Evolutionary conservation across 2,888 invertebrate species (phyloP).

Genomic region (Cepaea hortensis): DNA sequence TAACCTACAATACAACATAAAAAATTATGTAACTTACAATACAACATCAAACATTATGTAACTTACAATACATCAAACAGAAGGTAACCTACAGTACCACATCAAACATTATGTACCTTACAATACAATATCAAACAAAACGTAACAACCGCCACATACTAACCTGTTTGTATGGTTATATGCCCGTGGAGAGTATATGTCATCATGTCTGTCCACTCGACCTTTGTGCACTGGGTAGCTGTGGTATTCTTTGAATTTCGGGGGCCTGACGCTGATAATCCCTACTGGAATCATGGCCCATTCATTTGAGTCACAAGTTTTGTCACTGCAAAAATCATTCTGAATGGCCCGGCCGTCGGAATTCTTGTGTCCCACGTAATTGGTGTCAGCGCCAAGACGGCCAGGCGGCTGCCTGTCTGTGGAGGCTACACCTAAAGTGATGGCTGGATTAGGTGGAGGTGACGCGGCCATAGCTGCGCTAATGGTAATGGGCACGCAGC

Average conservation of each 20-base stretch:
- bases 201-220: no score
- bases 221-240: no score
- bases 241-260: conserved; percentile 57
- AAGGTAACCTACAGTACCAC: no score
- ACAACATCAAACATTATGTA: not conserved
- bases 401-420: not conserved
- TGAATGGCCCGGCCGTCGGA: conserved; percentile 56
- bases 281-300: no score
- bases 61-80: no score
- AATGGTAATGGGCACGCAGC: conserved; percentile 39
- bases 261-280: conserved; percentile 57
- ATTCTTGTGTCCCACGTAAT: conserved; percentile 55
- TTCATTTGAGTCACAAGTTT: no score
- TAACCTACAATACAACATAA: no score
- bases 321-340: conserved; percentile 66
- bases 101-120: not conserved
- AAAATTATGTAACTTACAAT: no score
- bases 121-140: not conserved
- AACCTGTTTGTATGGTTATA: no score
- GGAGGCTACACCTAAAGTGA: not conserved
- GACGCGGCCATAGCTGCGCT: not conserved
- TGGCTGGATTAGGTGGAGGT: not conserved
- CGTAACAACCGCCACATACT: no score
- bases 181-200: no score
- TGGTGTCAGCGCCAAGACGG: conserved; percentile 35